These are phyloP conservation scores for Sphaerophoria rueppellii DNA, from an alignment of 2,888 invertebrate genomes.

Conservation along the genomic window DNA sequence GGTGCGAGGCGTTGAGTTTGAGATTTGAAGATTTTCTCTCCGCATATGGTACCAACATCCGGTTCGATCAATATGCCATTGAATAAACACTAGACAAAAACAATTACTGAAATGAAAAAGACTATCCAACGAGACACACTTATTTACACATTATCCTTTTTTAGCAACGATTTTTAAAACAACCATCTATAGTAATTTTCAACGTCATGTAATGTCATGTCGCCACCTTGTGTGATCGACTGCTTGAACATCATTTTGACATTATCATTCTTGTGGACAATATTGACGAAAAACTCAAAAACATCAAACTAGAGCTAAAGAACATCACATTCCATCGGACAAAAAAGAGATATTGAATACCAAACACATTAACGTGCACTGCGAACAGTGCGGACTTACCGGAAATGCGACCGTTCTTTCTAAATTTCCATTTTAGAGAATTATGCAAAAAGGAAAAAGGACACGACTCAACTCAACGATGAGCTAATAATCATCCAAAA, in stretches of 20 bases:
- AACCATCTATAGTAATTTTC: conserved; percentile 12
- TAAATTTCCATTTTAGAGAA: conserved; percentile 35
- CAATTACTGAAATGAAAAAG: not conserved
- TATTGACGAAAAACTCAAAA: not conserved
- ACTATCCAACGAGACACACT: conserved; percentile 35
- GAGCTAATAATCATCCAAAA: conserved; percentile 71
- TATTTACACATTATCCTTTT: conserved; percentile 35
- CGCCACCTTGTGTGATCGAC: conserved; percentile 31
- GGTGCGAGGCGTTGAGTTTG: not conserved
- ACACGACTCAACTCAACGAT: conserved; percentile 41
- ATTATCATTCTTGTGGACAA: conserved; percentile 19
- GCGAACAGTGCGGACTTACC: too few species aligned
- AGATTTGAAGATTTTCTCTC: not conserved
- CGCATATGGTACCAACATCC: not conserved
- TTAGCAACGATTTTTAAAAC: not conserved
- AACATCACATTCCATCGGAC: too few species aligned
- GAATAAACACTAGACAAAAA: conserved; percentile 16
- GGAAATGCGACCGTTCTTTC: conserved; percentile 42
- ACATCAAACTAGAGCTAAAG: too few species aligned
- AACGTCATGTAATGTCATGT: conserved; percentile 8
- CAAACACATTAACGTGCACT: too few species aligned
- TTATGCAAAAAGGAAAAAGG: not conserved
- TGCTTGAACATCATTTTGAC: conserved; percentile 39
- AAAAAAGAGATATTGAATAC: too few species aligned
- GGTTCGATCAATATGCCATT: conserved; percentile 43